These are phyloP conservation scores for Malurus leucopterus DNA, from an alignment of 2,797 vertebrate species.

Conservation along the genomic window DNA sequence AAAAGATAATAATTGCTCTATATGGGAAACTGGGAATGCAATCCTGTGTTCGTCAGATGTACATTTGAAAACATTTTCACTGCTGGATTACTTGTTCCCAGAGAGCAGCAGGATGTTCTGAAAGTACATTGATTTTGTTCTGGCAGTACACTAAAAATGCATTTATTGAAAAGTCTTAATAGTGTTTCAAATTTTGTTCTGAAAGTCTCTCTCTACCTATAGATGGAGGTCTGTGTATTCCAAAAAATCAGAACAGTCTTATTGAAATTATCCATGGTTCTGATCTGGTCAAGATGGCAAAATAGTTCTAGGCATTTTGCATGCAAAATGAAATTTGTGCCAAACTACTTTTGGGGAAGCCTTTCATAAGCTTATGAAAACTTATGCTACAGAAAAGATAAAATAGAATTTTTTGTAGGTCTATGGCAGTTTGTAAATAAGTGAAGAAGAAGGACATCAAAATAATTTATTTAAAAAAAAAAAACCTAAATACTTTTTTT, in stretches of 20 bases:
- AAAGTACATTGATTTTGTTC: neutral
- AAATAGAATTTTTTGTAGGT: neutral
- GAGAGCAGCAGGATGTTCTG: neutral
- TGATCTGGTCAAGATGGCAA: neutral
- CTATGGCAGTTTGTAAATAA: neutral
- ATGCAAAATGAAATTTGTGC: neutral
- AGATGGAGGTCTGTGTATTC: neutral
- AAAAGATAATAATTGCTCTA: neutral
- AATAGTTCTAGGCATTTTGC: neutral
- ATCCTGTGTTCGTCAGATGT: neutral
- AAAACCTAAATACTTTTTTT: neutral
- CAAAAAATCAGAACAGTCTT: neutral
- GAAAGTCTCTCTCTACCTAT: neutral
- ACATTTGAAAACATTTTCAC: neutral
- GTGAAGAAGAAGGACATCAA: neutral
- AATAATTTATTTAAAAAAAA: fast-evolving
- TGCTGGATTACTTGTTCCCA: neutral
- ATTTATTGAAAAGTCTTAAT: neutral
- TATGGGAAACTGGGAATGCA: neutral
- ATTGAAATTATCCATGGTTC: neutral
- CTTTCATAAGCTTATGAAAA: neutral
- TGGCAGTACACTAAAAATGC: neutral
- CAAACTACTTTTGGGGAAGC: neutral
- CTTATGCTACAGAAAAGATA: neutral
- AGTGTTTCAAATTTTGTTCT: neutral